These are phyloP conservation scores for Cherax quadricarinatus DNA, from an alignment of 1,140 invertebrate genomes.

Conservation along the genomic window DNA sequence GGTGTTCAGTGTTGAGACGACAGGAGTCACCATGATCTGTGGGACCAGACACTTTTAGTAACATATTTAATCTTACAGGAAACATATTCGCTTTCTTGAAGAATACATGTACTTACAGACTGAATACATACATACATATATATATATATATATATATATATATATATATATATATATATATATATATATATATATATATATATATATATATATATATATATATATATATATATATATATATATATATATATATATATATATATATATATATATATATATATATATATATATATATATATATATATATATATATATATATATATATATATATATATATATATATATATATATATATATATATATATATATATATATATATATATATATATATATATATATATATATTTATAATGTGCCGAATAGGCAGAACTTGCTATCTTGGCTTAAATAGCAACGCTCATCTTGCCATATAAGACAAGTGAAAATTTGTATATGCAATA, in stretches of 20 bases:
- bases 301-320: conserved; percentile 2
- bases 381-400: conserved; percentile 2
- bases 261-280: conserved; percentile 22
- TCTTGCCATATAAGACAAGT: no score
- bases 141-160: conserved; percentile 31
- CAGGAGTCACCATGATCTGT: conserved; percentile 57
- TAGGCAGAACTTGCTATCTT: no score
- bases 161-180: conserved; percentile 31
- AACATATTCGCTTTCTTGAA: background rate
- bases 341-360: conserved; percentile 35
- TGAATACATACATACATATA: background rate
- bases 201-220: conserved; percentile 18
- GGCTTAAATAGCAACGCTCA: no score
- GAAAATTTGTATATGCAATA: no score
- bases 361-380: conserved; percentile 35
- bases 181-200: conserved; percentile 24
- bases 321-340: conserved; percentile 35
- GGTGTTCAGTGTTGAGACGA: conserved; percentile 52
- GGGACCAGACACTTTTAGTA: background rate
- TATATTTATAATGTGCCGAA: no score
- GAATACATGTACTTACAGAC: background rate
- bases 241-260: conserved; percentile 34
- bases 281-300: background rate
- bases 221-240: conserved; percentile 12
- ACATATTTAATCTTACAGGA: background rate